These are phyloP conservation scores for Drosophila malerkotliana DNA, from an alignment of 1,140 invertebrate species.

Conservation along the genomic window DNA sequence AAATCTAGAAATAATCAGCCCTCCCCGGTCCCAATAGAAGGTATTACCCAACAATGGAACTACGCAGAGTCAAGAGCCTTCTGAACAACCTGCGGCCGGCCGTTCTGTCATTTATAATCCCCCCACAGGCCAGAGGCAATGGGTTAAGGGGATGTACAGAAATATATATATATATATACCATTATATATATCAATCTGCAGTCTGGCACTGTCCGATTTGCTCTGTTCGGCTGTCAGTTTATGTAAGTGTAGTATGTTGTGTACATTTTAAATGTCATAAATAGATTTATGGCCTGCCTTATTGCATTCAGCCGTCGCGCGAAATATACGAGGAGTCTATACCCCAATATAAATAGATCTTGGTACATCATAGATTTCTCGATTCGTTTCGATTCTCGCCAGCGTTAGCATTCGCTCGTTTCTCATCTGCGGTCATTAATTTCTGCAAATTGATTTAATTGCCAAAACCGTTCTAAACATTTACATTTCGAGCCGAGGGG, in stretches of 20 bases:
- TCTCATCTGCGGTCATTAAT: constrained; percentile 61
- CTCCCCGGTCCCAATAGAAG: constrained; percentile 1
- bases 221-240: constrained; percentile 25
- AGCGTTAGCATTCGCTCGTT: constrained; percentile 5
- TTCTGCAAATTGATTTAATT: constrained; percentile 77
- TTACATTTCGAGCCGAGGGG: constrained; percentile 20
- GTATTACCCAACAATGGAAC: constrained; percentile 37
- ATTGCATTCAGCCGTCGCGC: constrained; percentile 53
- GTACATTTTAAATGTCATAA: constrained; percentile 79
- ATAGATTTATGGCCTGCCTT: constrained; percentile 71
- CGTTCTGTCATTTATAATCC: constrained; percentile 40
- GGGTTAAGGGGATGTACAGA: neutral
- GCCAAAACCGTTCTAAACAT: constrained; percentile 68
- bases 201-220: constrained; percentile 21
- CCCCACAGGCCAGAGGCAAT: neutral
- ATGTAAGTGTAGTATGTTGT: constrained; percentile 46
- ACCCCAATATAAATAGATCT: neutral
- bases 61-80: constrained; percentile 37
- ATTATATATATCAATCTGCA: constrained; percentile 26
- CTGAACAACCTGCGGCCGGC: constrained; percentile 25
- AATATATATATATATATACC: constrained; percentile 1
- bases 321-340: constrained; percentile 22
- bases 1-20: constrained; percentile 25
- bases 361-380: constrained; percentile 19
- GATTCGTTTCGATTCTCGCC: neutral